A percentile compares a stretch with the other conserved stretches of the same genome.
phyloP scores from a whole-genome alignment of 1,140 invertebrate genomes.

The Galleria mellonella region DNA sequence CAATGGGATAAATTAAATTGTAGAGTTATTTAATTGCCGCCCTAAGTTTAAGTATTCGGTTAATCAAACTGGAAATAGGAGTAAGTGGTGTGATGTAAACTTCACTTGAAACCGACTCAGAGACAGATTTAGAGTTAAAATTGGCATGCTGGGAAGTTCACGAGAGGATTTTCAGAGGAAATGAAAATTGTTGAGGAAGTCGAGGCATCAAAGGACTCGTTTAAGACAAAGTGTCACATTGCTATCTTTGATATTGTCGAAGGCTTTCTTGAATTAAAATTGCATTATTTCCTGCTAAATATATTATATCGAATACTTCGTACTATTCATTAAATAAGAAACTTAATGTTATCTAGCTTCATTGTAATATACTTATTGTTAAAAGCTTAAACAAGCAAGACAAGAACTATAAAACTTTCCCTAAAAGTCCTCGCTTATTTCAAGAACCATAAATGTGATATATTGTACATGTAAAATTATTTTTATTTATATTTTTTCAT shows the following conservation, averaged over 20 bases:
- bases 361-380: too few relatives aligned
- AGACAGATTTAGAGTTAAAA: slow-evolving; percentile 33
- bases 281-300: background rate
- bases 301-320: too few relatives aligned
- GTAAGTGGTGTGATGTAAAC: slow-evolving; percentile 16
- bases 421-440: too few relatives aligned
- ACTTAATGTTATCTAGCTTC: too few relatives aligned
- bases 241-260: slow-evolving; percentile 25
- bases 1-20: background rate
- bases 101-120: slow-evolving; percentile 19
- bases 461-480: too few relatives aligned
- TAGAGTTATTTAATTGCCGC: slow-evolving; percentile 4
- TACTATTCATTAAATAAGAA: background rate
- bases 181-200: slow-evolving; percentile 54
- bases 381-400: too few relatives aligned
- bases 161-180: slow-evolving; percentile 36
- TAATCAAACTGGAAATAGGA: slow-evolving; percentile 12
- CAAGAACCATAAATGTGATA: too few relatives aligned
- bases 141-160: slow-evolving; percentile 33
- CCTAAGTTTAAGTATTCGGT: slow-evolving; percentile 1
- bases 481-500: too few relatives aligned
- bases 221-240: slow-evolving; percentile 36
- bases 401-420: too few relatives aligned
- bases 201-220: slow-evolving; percentile 31
- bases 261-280: slow-evolving; percentile 12